phyloP scores from a whole-genome alignment of 2,888 invertebrate species.

The Heliconius erato region DNA sequence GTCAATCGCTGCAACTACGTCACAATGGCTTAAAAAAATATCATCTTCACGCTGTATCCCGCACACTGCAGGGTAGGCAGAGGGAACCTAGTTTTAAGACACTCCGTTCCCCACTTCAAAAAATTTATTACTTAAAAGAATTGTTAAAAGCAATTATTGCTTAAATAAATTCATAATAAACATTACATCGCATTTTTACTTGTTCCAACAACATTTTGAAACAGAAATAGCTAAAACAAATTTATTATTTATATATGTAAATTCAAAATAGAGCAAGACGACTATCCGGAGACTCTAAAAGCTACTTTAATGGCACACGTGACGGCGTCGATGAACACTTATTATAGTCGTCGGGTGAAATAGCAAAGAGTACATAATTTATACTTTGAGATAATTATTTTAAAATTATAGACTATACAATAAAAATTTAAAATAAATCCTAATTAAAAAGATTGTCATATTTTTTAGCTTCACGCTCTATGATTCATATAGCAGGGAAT shows the following conservation, averaged over 20 bases:
- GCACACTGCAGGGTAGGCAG: no score
- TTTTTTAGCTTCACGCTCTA: neutral
- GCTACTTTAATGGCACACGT: conserved; percentile 58
- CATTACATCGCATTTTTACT: neutral
- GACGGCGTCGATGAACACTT: conserved; percentile 64
- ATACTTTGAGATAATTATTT: neutral
- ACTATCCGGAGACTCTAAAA: conserved; percentile 41
- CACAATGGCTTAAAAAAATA: no score
- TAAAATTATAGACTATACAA: neutral
- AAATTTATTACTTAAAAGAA: neutral
- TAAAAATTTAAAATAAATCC: no score
- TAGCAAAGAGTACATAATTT: conserved; percentile 50
- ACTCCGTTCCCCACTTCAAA: no score
- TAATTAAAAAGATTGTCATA: no score
- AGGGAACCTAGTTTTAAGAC: no score
- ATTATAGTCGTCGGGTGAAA: conserved; percentile 60
- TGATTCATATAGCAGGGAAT: neutral
- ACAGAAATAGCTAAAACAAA: neutral
- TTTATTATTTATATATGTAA: conserved; percentile 42
- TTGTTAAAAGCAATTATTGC: neutral
- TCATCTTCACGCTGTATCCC: no score
- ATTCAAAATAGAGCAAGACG: conserved; percentile 38
- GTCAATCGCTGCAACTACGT: no score
- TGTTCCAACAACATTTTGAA: neutral
- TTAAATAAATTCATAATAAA: neutral